Percentiles rank a stretch among this genome's conserved stretches.
Conservation (phyloP, 2,888 invertebrate genomes). For the Salticus scenicus region DNA sequence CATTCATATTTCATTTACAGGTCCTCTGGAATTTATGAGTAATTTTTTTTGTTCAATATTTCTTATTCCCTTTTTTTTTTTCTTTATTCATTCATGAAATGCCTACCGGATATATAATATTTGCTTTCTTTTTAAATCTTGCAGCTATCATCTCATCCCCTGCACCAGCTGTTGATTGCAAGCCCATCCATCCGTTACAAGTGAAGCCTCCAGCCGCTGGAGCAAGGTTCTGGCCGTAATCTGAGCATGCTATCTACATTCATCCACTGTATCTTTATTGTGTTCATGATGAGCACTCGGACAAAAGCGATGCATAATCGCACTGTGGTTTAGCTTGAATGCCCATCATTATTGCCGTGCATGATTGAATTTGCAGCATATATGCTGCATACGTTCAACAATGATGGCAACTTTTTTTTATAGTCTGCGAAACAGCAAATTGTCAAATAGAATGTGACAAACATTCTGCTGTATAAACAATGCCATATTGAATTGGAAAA, state of each 20-base stretch:
- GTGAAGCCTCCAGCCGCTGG: conserved; percentile 41
- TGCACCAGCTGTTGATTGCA: conserved; percentile 48
- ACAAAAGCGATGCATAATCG: background rate
- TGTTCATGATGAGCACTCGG: background rate
- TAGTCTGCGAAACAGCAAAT: no score
- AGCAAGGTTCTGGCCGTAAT: conserved; percentile 43
- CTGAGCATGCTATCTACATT: background rate
- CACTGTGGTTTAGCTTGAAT: background rate
- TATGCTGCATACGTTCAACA: background rate
- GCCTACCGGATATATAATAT: no score
- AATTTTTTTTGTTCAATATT: no score
- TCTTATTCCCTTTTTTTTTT: no score
- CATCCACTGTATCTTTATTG: background rate
- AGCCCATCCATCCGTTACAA: conserved; percentile 56
- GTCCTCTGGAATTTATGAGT: no score
- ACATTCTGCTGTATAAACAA: no score
- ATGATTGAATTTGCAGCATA: background rate
- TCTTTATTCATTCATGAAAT: no score
- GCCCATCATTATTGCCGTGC: background rate
- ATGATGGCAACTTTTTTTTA: background rate
- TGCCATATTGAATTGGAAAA: no score
- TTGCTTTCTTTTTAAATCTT: no score
- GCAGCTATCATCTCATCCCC: conserved; percentile 44
- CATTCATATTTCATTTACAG: no score
- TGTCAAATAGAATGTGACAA: no score